Base-by-base conservation (phyloP, 2,888 invertebrate genomes). In the Heterodera filipjevi region DNA sequence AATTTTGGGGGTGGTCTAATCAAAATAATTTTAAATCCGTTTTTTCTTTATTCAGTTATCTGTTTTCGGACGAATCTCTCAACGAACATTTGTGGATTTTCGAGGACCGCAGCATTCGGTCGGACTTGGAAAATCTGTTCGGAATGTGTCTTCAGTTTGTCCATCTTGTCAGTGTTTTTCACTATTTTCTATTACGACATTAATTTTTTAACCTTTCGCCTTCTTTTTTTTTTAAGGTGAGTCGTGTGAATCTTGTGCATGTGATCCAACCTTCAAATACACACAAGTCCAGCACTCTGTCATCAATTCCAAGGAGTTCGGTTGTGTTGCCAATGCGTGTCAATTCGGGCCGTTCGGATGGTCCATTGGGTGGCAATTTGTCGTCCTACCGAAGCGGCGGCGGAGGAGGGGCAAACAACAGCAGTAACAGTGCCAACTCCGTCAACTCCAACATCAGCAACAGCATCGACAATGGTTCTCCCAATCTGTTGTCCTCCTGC, bases 91-190 rank as follows among this genome's bases (percentile, higher is more conserved):
- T 68, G 16, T 68, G 68, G 68, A 35, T 32, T 5, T 71, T 39
- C 46, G 85, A 82, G 39, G 82, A 80, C 1, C 76, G 80, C 19
- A 77, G 81, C 22, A 66, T 78, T 2, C 79, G 81, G 5, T 80
- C 73, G 3, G 85, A 86, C n/a, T 81, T 80, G 73, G 80, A 82
- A 49, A 82, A 81, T 39, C 71, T 86, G 5, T 79, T 82, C 3
- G 22, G 78, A 10, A 77, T 84, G 6, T 82, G 79, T 30, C 80
- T 86, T 6, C 83, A 84, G 32, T 76, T 86, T 16, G 76, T 86
- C 16, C 80, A 84, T 35, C 66, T 86, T 66, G 84, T 84, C 70
- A 49, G 59, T 59, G 19, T 75, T 53, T 59, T 10, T 8, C 59
- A 6, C 16, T 49, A 27, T 59, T 59, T 30, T 33, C 39, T 39